Evolutionary conservation across 2,113 vertebrate genomes (phyloP).

Genomic region (Aspidoscelis tigris): DNA sequence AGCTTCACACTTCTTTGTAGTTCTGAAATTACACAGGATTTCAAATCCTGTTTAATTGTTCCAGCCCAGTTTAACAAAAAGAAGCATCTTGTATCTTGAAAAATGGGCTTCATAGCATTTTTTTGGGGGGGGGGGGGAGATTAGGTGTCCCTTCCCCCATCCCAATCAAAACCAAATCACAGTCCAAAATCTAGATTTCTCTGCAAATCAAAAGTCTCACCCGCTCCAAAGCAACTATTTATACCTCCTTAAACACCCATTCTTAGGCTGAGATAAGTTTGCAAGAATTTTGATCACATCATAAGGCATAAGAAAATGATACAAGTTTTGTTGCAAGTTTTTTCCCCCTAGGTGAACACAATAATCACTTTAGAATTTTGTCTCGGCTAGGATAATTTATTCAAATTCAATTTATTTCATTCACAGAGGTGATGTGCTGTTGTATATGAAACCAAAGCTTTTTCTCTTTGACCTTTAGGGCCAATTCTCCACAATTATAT

Average conservation of each 20-base stretch:
- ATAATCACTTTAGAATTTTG: neutral
- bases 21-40: conserved; percentile 42
- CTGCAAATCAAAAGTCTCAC: conserved; percentile 14
- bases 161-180: neutral
- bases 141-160: neutral
- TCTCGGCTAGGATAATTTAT: neutral
- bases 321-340: neutral
- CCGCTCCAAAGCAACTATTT: neutral
- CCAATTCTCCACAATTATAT: conserved; percentile 26
- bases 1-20: conserved; percentile 51
- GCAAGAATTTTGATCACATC: neutral
- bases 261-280: conserved; percentile 16
- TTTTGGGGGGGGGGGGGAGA: too few relatives aligned
- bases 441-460: neutral
- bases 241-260: neutral
- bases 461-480: conserved; percentile 11
- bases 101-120: neutral
- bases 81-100: neutral
- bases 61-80: conserved; percentile 50
- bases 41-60: conserved; percentile 47
- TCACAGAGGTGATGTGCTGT: neutral
- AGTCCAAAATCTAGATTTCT: neutral
- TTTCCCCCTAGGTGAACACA: neutral
- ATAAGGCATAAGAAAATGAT: neutral
- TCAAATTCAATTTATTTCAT: conserved; percentile 11